Base-by-base conservation (phyloP, 2,888 invertebrate species). In the Tanaodytes sp. region DNA sequence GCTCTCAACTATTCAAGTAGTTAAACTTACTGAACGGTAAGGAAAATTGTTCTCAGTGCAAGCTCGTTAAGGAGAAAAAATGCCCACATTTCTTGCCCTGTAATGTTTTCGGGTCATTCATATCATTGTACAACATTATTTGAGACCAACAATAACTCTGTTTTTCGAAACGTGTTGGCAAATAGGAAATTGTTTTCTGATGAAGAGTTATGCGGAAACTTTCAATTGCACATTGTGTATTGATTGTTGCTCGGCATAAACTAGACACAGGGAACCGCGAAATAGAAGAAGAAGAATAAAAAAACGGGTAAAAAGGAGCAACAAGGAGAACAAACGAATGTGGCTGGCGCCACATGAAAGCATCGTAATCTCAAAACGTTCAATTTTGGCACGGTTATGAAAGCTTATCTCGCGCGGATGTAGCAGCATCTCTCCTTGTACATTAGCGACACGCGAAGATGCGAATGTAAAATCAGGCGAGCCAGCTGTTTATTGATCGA, bases 401-500 rank as follows among this genome's bases (percentile, higher is more conserved):
- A 67, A 66, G 52, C 46, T 69, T 71, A 68, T 61, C 65, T 64
- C 65, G 45, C 55, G 49, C 46, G 68, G 48, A 51, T 61, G 54
- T 39, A 45, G 51, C 55, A 18, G 46, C 46, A 49, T 54, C 54
- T 65, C 59, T 55, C n/a, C n/a, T 36, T 49, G 49, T 49, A 54
- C 55, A 66, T 70, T 72, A 69, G 66, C 52, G 58, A 59, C 72
- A 69, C 52, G 58, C 52, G 63, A 62, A 67, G 63, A 67, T 59
- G 55, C 61, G 62, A 71, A 71, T 54, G 52, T 71, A 71, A 72
- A 74, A 66, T 37, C 71, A 72, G 67, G 73, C 72, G 43, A 73
- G 77, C 73, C 76, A 74, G 75, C 76, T 75, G 76, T 77, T 78
- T 78, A 80, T 80, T 78, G 79, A 80, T 80, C 79, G 78, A 73